Base-by-base conservation (phyloP, 2,113 vertebrate genomes). In the Pungitius pungitius region DNA sequence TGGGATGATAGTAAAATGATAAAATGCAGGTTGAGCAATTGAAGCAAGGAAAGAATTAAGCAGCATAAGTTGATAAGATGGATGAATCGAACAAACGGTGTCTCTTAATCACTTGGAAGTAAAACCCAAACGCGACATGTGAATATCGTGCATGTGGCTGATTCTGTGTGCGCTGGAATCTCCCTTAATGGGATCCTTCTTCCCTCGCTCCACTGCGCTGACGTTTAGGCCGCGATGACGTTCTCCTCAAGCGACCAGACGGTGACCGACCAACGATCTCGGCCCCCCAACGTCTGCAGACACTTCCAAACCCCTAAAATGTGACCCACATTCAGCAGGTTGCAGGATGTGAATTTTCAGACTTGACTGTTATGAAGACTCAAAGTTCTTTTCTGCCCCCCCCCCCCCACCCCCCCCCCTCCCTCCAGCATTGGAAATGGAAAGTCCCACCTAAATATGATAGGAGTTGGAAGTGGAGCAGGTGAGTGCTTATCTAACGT, bases 401-500 rank as follows among this genome's bases (percentile, higher is more conserved):
- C 30, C 33, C 52, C 58, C 84, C 86, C 55, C 85, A 20, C 30
- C 30, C 52, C 59, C 84, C 86, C 96, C 30, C 30, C 55, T 86
- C n/a, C 30, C 49, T 58, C 84, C 86, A 96, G 95, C 26, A 74
- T 96, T 0, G 94, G 94, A 81, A 5, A 84, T 15, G 95, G 94
- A 80, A 93, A 92, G 81, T 77, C 92, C 0, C 88, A 88, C 51
- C 78, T 97, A 42, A 94, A 78, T 58, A 86, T 96, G n/a, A 91
- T 96, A 69, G 95, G 95, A 77, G 93, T 96, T 58, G 95, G 95
- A 87, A 96, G 95, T 22, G 95, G 95, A 78, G 91, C 92, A 84
- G 95, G 95, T 96, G 90, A 94, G 93, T 80, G 30, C 66, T 69
- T 66, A 39, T 54, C 39, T 58, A 57, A 3, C 67, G 74, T 56